phyloP scores from a whole-genome alignment of 1,140 invertebrate genomes.

The Laupala kohalensis region DNA sequence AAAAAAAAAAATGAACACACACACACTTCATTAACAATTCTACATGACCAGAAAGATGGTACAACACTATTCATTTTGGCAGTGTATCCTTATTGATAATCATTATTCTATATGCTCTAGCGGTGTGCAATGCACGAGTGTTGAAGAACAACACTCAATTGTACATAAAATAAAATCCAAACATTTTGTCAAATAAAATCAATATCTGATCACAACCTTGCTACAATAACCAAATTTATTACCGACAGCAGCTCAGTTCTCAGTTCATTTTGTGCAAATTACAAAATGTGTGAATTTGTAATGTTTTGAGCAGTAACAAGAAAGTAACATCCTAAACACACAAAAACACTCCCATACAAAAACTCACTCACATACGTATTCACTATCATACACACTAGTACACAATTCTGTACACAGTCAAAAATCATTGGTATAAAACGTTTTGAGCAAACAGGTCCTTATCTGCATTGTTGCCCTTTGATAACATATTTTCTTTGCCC shows the following conservation, averaged over 20 bases:
- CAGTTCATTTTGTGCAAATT: neutral
- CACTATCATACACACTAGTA: neutral
- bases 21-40: neutral
- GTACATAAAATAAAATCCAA: neutral
- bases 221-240: neutral
- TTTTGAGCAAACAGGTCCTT: slow-evolving; percentile 13
- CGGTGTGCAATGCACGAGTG: neutral
- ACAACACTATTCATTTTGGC: neutral
- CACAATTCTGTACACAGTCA: neutral
- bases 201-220: neutral
- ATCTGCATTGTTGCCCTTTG: slow-evolving; percentile 7
- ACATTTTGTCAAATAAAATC: neutral
- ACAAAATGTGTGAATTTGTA: neutral
- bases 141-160: neutral
- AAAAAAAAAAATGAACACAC: neutral
- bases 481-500: neutral
- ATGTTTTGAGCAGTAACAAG: neutral
- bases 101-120: neutral
- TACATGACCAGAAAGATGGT: neutral
- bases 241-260: neutral
- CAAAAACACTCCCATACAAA: neutral
- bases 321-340: neutral
- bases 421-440: slow-evolving; percentile 4
- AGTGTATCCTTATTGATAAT: neutral
- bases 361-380: neutral